Evolutionary conservation across 2,888 invertebrate genomes (phyloP).

Genomic region (Perizoma flavofasciatum): DNA sequence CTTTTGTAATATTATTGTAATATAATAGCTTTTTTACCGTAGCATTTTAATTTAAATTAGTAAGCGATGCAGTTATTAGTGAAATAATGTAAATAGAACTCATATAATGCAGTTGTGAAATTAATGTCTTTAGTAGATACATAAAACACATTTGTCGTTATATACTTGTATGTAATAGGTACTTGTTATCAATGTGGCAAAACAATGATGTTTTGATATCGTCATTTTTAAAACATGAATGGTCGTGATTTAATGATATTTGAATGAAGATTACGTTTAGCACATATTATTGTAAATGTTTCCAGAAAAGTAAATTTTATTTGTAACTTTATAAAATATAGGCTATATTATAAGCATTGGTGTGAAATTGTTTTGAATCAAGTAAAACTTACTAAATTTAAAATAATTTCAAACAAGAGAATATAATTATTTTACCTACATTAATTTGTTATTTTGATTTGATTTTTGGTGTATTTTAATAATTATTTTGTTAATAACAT

Average conservation of each 20-base stretch:
- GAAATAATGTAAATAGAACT: slow-evolving; percentile 32
- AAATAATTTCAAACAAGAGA: neutral
- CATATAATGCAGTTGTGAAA: slow-evolving; percentile 28
- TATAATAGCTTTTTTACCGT: slow-evolving; percentile 65
- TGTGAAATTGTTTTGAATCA: slow-evolving; percentile 1
- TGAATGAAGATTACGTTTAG: neutral
- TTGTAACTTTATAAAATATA: neutral
- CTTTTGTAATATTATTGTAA: slow-evolving; percentile 64
- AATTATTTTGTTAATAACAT: neutral
- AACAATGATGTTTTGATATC: slow-evolving; percentile 2
- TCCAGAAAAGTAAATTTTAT: neutral
- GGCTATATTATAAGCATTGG: neutral
- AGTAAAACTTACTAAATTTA: neutral
- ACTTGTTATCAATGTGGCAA: slow-evolving; percentile 25
- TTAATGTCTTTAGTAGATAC: slow-evolving; percentile 5
- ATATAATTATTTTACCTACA: neutral
- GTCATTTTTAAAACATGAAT: slow-evolving; percentile 1
- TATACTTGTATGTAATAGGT: slow-evolving; percentile 10
- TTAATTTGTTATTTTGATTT: neutral
- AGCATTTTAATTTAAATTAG: slow-evolving; percentile 43
- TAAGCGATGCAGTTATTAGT: slow-evolving; percentile 24
- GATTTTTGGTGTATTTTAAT: neutral
- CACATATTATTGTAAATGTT: neutral
- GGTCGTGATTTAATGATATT: slow-evolving; percentile 13
- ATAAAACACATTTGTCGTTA: slow-evolving; percentile 13